Evolutionary conservation across 2,797 vertebrate genomes (phyloP).

Genomic region (Fistularia tabacaria): DNA sequence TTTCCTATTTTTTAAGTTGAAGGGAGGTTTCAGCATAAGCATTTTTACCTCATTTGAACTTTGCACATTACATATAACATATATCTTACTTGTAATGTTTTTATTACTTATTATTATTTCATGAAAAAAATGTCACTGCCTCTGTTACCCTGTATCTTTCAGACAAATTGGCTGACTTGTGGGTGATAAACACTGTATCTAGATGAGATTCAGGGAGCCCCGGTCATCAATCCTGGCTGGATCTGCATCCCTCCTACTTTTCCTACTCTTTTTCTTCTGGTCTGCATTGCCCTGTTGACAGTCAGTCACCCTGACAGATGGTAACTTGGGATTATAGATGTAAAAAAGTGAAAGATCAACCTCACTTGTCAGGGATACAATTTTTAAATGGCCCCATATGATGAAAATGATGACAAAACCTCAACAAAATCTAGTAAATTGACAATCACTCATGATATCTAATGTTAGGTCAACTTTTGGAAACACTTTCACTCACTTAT

Average conservation of each 20-base stretch:
- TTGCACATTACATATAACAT: no score
- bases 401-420: no score
- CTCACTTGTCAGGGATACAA: conserved; percentile 52
- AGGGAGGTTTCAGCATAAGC: no score
- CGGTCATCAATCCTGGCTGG: conserved; percentile 54
- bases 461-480: conserved; percentile 27
- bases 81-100: no score
- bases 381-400: conserved; percentile 45
- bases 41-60: no score
- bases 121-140: conserved; percentile 9
- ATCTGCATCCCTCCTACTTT: conserved; percentile 34
- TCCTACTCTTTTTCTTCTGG: conserved; percentile 11
- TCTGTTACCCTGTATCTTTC: conserved; percentile 19
- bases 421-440: conserved; percentile 48
- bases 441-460: conserved; percentile 27
- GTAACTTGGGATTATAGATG: conserved; percentile 67
- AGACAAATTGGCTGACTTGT: conserved; percentile 14
- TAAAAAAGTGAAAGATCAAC: conserved; percentile 52
- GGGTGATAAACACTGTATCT: conserved; percentile 52
- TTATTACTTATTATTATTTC: conserved; percentile 3
- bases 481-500: conserved; percentile 22
- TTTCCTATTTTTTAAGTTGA: no score
- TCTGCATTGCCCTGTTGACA: conserved; percentile 47
- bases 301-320: conserved; percentile 65
- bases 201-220: conserved; percentile 40